Evolutionary conservation across 2,797 vertebrate genomes (phyloP), one percentile per base, ranked within the genome.

Genomic region (Philypnodon macrostomus): DNA sequence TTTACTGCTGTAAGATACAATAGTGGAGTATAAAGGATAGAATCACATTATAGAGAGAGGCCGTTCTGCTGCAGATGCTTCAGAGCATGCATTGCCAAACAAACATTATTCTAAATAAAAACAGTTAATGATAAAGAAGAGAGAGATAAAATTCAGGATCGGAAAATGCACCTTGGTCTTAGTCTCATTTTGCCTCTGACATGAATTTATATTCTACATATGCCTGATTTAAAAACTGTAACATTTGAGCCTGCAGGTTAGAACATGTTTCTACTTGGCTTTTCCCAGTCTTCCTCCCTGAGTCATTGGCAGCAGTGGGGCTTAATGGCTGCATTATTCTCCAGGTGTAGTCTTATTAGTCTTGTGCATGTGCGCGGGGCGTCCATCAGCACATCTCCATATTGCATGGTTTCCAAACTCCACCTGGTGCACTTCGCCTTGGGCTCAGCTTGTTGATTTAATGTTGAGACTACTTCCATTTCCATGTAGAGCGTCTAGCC

Each of bases 401-500:
- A 58, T 65, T 61, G 61, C 53, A 13, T 2, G 0, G 33, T 24
- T 39, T 55, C 24, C 46, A 13, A 50, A 13, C 67, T 67, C 36
- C 56, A 69, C 60, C 70, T 63, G 62, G 52, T 2, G 19, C 39
- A 15, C 29, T 61, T 53, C 4, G 58, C 72, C 54, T 23, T 10
- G 44, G 66, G 63, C 63, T 55, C 37, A 24, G 56, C 58, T 46
- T 55, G 60, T 67, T 68, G 50, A 73, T 70, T 65, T 60, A 58
- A 53, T 53, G 70, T 51, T 9, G 45, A 50, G 57, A 42, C 53
- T 67, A n/a, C 67, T 69, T 67, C 73, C 17, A 69, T 52, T 54
- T 66, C 58, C 47, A 44, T 58, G 75, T 73, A 23, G 51, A 72
- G 63, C 67, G 70, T 1, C 21, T 56, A 42, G 53, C 47, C 50